Conservation (phyloP, 2,113 vertebrate species). For the Daubentonia madagascariensis region DNA sequence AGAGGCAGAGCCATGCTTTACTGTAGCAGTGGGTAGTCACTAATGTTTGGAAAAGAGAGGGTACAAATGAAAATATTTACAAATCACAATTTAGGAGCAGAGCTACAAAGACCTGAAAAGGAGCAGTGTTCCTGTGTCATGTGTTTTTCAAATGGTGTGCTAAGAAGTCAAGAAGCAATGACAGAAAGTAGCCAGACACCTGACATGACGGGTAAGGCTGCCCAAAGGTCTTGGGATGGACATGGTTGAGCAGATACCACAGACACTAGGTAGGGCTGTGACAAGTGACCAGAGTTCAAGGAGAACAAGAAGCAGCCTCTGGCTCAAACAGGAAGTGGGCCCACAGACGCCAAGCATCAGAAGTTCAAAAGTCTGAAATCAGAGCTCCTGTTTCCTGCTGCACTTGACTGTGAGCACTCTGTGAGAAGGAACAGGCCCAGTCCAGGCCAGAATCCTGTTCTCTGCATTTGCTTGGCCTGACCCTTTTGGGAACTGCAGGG, state of each 20-base stretch:
- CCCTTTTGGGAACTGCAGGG: neutral
- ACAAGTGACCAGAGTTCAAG: neutral
- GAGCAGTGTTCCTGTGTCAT: neutral
- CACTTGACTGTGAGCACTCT: neutral
- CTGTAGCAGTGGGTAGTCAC: neutral
- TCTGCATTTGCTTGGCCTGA: neutral
- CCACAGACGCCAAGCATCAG: neutral
- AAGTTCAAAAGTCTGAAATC: neutral
- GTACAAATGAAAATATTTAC: neutral
- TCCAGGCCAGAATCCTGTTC: neutral
- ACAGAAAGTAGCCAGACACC: neutral
- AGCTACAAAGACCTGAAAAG: neutral
- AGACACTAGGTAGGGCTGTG: neutral
- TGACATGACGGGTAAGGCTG: neutral
- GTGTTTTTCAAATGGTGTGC: neutral
- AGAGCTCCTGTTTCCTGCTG: neutral
- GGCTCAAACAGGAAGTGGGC: neutral
- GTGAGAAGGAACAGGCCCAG: neutral
- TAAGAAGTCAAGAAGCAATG: neutral
- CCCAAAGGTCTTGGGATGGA: neutral
- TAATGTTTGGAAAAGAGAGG: neutral
- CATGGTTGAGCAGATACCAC: neutral
- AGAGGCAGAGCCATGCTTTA: neutral
- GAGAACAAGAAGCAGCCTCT: neutral
- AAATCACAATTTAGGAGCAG: slow-evolving; percentile 11